These are phyloP conservation scores for Reticulitermes lucifugus DNA, from an alignment of 2,888 invertebrate species.

Conservation along the genomic window DNA sequence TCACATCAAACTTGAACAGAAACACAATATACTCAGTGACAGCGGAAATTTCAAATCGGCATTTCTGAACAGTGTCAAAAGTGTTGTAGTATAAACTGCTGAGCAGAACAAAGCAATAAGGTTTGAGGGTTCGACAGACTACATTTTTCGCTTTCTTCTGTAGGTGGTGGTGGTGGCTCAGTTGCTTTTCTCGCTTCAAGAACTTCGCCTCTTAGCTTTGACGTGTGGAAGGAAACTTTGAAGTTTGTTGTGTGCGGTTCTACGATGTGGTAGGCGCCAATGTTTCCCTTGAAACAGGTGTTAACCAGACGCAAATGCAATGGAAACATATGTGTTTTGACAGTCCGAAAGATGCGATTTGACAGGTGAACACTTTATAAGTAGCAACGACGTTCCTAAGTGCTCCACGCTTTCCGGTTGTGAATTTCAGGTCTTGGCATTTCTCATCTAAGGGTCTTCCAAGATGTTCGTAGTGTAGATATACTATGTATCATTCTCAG, in stretches of 20 bases:
- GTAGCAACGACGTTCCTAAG: background rate
- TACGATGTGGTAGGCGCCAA: background rate
- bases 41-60: constrained; percentile 14
- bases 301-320: constrained; percentile 30
- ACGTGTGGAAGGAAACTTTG: constrained; percentile 26
- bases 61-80: background rate
- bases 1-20: background rate
- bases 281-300: constrained; percentile 27
- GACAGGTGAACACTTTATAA: constrained; percentile 9
- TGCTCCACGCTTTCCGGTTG: background rate
- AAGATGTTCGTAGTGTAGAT: too few species aligned
- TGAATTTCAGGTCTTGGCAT: background rate
- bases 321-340: constrained; percentile 26
- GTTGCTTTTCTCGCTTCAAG: constrained; percentile 34
- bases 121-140: background rate
- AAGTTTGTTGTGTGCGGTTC: constrained; percentile 20
- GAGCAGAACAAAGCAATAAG: background rate
- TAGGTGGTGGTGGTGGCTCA: background rate
- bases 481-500: too few species aligned
- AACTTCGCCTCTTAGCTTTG: constrained; percentile 40
- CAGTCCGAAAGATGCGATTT: constrained; percentile 17
- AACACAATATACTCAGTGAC: background rate
- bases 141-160: background rate
- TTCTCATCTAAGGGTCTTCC: background rate
- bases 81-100: background rate